Evolutionary conservation across 35 echinoderm and acorn worm genomes (phyloP).

Genomic region (Patiria miniata): DNA sequence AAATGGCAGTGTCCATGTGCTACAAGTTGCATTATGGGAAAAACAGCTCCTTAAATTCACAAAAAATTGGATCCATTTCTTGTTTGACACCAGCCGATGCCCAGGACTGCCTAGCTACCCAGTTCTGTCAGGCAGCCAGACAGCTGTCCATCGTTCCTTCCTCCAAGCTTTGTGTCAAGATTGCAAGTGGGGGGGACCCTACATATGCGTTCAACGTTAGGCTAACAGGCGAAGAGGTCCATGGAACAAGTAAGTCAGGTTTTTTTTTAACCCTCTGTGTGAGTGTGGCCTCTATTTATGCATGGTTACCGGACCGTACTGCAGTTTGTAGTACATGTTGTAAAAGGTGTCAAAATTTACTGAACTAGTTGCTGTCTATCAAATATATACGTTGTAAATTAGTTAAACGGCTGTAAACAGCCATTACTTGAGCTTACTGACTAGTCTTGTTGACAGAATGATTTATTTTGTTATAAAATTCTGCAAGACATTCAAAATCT

Average conservation of each 20-base stretch:
- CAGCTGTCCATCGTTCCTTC: conserved; percentile 67
- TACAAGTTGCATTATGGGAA: too few relatives aligned
- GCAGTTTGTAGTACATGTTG: too few relatives aligned
- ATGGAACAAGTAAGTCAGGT: conserved; percentile 77
- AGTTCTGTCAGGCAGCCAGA: conserved; percentile 67
- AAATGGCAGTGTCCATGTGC: too few relatives aligned
- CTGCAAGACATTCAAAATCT: too few relatives aligned
- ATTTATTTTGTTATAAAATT: too few relatives aligned
- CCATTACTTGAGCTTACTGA: too few relatives aligned
- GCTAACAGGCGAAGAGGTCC: conserved; percentile 79
- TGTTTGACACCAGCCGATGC: conserved; percentile 27
- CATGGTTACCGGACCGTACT: background rate
- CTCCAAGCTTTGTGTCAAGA: conserved; percentile 71
- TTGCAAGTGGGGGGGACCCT: conserved; percentile 80
- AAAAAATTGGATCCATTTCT: too few relatives aligned
- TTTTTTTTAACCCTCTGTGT: background rate
- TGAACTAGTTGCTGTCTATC: background rate
- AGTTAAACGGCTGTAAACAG: too few relatives aligned
- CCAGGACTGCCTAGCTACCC: conserved; percentile 46
- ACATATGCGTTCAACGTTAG: conserved; percentile 80
- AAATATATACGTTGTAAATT: too few relatives aligned
- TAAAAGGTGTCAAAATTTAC: background rate
- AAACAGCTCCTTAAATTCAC: too few relatives aligned
- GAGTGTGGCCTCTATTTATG: background rate
- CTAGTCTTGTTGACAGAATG: too few relatives aligned